phyloP scores from a whole-genome alignment of 1,140 invertebrate species.

The Neodiprion pinetum region DNA sequence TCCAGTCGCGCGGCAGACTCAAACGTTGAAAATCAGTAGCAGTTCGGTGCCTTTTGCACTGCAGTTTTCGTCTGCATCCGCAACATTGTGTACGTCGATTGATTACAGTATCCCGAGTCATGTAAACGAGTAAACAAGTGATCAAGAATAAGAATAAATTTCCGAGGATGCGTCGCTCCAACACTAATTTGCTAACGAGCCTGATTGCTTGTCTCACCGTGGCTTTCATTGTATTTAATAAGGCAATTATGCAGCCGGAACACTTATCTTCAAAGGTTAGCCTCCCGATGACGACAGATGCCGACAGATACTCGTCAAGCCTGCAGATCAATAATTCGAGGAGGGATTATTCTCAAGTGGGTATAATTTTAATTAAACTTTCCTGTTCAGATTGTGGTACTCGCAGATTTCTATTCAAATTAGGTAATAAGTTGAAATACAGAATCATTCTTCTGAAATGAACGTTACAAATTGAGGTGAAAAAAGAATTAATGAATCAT shows the following conservation, averaged over 20 bases:
- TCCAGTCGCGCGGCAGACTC: slow-evolving; percentile 45
- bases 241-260: not conserved
- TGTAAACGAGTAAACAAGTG: not conserved
- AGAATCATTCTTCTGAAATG: too few relatives aligned
- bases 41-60: not conserved
- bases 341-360: too few relatives aligned
- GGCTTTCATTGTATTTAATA: slow-evolving; percentile 32
- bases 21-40: slow-evolving; percentile 29
- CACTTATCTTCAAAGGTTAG: not conserved
- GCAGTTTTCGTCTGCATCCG: slow-evolving; percentile 26
- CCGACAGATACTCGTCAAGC: not conserved
- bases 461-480: too few relatives aligned
- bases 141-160: slow-evolving; percentile 17
- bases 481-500: too few relatives aligned
- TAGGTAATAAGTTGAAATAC: too few relatives aligned
- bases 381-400: too few relatives aligned
- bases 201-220: slow-evolving; percentile 34
- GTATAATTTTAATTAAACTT: too few relatives aligned
- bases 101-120: not conserved
- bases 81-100: slow-evolving; percentile 27
- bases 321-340: not conserved
- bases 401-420: too few relatives aligned
- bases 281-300: not conserved
- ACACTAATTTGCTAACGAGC: slow-evolving; percentile 27
- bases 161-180: slow-evolving; percentile 42